Evolutionary conservation across 1,140 invertebrate species (phyloP).

Genomic region (Drosophila simulans): DNA sequence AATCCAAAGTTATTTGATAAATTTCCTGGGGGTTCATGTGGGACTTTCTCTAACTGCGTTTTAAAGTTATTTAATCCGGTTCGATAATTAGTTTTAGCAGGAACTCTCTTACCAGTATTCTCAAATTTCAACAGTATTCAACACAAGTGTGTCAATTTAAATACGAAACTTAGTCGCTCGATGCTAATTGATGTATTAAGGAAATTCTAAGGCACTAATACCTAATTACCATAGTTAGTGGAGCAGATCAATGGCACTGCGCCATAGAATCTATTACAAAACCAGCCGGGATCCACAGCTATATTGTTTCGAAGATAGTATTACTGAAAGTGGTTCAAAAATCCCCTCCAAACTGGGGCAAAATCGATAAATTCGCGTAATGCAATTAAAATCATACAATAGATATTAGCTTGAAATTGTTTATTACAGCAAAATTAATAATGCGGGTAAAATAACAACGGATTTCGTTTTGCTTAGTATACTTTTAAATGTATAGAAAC

Average conservation of each 20-base stretch:
- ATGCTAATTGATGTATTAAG: constrained; percentile 17
- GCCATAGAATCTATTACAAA: constrained; percentile 8
- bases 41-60: background rate
- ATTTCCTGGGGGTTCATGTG: background rate
- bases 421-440: constrained; percentile 18
- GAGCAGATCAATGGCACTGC: constrained; percentile 3
- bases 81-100: constrained; percentile 1
- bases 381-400: constrained; percentile 7
- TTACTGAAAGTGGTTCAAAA: constrained; percentile 14
- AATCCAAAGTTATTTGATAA: background rate
- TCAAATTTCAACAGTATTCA: constrained; percentile 2
- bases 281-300: constrained; percentile 3
- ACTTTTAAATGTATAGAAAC: constrained; percentile 5
- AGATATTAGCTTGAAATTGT: constrained; percentile 20
- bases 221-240: constrained; percentile 18
- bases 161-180: constrained; percentile 16
- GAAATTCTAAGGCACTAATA: constrained; percentile 33
- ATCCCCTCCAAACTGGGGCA: constrained; percentile 24
- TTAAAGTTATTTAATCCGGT: constrained; percentile 1
- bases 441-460: background rate
- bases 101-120: constrained; percentile 5
- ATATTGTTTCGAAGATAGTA: constrained; percentile 3
- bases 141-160: background rate
- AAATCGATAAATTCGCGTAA: constrained; percentile 12
- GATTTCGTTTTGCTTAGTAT: background rate